Evolutionary conservation across 2,113 vertebrate genomes (phyloP), one percentile per base, ranked within the genome.

Genomic region (Rhinolophus sinicus): DNA sequence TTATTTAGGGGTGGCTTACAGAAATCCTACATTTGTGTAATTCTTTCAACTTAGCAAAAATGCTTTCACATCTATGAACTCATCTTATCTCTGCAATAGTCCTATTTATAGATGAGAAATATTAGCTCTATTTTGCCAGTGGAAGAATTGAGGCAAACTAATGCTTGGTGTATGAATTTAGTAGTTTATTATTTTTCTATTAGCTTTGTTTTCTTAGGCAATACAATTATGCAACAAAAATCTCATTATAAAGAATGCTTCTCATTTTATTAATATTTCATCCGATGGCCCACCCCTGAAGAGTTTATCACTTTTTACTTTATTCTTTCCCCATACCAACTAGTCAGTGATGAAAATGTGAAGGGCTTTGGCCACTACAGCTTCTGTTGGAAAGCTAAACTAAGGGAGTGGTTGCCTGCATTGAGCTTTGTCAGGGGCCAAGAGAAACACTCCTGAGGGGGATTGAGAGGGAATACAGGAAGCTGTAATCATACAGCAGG

Each of bases 191-290:
- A 76, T 50, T 81, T 95, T 92, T 92, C 15, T 47, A 11, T 95
- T 47, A 64, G 56, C 26, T 94, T 78, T 91, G 35, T 86, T 91
- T 91, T 82, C 47, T 93, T 88, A 80, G 75, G 65, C 35, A 94
- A 28, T 80, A 35, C 1, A 5, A 40, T 82, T 88, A 58, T 6
- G 40, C 26, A 80, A 52, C 58, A 82, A 60, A 50, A 60, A 67
- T 85, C 8, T 90, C 62, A 92, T 58, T 92, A 62, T 70, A 65
- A 76, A 90, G 87, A 90, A 90, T 70, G 14, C 14, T 73, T 58
- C 50, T 80, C 13, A 81, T 83, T 89, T 96, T 95, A 69, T 62
- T 89, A 92, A 69, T 58, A 78, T 90, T 83, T 96, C 77, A 86
- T 85, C 72, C 85, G 78, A 56, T 94, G 28, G 24, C 10, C n/a